Conservation (phyloP, 2,797 vertebrate genomes). For the Kryptopterus vitreolus region DNA sequence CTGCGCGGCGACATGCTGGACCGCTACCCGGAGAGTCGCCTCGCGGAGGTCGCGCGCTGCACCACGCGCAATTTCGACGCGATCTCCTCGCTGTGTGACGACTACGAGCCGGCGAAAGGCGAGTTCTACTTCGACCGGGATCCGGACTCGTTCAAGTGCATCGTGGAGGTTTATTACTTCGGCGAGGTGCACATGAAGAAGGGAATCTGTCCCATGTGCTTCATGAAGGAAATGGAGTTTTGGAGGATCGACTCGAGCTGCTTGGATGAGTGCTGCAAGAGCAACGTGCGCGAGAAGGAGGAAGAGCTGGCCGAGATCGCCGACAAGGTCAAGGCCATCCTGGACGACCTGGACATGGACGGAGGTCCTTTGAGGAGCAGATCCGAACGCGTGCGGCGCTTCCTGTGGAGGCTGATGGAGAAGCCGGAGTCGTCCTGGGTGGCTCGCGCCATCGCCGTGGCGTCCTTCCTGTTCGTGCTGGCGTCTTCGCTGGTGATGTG, state of each 20-base stretch:
- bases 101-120: slow-evolving; percentile 86
- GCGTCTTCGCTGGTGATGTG: slow-evolving; percentile 94
- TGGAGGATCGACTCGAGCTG: slow-evolving; percentile 92
- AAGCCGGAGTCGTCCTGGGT: slow-evolving; percentile 89
- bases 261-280: slow-evolving; percentile 92
- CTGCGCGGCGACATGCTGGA: slow-evolving; percentile 85
- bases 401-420: slow-evolving; percentile 92
- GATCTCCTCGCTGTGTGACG: slow-evolving; percentile 90
- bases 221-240: slow-evolving; percentile 97
- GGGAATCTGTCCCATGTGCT: slow-evolving; percentile 95
- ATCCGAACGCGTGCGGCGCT: slow-evolving; percentile 84
- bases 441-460: slow-evolving; percentile 84
- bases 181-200: slow-evolving; percentile 95
- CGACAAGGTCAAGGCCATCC: slow-evolving; percentile 85
- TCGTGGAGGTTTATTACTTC: slow-evolving; percentile 91
- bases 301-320: slow-evolving; percentile 93
- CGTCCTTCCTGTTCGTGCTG: slow-evolving; percentile 91
- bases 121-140: slow-evolving; percentile 98
- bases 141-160: slow-evolving; percentile 94
- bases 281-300: slow-evolving; percentile 88
- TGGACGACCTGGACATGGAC: slow-evolving; percentile 84
- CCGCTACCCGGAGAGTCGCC: slow-evolving; percentile 89
- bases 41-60: slow-evolving; percentile 87
- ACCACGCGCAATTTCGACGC: slow-evolving; percentile 78
- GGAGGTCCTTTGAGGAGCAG: slow-evolving; percentile 76